These are phyloP conservation scores for Phorcus lineatus DNA, from an alignment of 2,888 invertebrate genomes.

Conservation along the genomic window DNA sequence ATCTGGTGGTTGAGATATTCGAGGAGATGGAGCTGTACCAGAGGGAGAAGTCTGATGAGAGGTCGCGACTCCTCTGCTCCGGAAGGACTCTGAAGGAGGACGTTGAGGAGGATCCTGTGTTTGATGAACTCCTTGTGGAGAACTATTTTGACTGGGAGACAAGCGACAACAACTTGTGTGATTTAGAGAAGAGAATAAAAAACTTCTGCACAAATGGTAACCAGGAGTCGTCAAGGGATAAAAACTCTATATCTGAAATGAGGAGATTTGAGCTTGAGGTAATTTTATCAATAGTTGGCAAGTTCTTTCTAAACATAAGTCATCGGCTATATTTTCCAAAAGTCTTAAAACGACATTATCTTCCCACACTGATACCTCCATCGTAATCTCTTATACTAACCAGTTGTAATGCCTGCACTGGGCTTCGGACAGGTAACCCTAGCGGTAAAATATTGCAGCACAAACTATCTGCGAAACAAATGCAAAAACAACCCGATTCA, in stretches of 20 bases:
- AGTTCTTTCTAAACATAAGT: not conserved
- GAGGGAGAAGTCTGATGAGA: conserved; percentile 48
- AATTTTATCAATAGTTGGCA: not conserved
- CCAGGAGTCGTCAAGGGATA: conserved; percentile 22
- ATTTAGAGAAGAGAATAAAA: conserved; percentile 58
- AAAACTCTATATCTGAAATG: conserved; percentile 45
- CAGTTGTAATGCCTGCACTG: too few relatives aligned
- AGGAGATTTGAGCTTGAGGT: conserved; percentile 56
- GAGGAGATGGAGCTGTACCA: conserved; percentile 56
- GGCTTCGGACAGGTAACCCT: too few relatives aligned
- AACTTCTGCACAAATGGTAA: conserved; percentile 49
- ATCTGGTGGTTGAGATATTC: conserved; percentile 48
- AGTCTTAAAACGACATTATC: too few relatives aligned
- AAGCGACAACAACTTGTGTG: conserved; percentile 60
- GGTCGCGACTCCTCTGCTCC: conserved; percentile 53
- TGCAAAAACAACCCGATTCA: too few relatives aligned
- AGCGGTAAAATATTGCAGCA: too few relatives aligned
- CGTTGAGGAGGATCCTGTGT: conserved; percentile 41
- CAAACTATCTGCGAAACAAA: too few relatives aligned
- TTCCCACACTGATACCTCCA: too few relatives aligned
- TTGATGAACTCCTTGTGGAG: conserved; percentile 43
- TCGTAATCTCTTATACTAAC: too few relatives aligned
- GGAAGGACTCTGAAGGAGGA: conserved; percentile 49
- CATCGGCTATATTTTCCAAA: not conserved
- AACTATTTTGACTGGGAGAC: conserved; percentile 70